A percentile compares a stretch with the other conserved stretches of the same genome.
Evolutionary conservation across 2,113 vertebrate genomes (phyloP).

Genomic region (Thermophis baileyi): DNA sequence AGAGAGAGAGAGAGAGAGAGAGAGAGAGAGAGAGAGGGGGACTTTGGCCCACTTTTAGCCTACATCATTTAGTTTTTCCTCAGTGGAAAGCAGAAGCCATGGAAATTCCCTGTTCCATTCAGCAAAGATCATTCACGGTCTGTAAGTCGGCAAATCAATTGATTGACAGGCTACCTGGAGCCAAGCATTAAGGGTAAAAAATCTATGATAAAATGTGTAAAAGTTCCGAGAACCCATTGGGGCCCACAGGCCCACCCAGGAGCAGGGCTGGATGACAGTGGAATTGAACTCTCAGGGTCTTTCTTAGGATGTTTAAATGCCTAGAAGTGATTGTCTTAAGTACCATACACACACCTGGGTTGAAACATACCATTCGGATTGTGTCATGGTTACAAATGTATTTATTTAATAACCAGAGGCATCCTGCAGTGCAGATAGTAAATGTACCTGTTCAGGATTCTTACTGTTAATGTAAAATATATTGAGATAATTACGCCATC

Average conservation of each 20-base stretch:
- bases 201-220: background rate
- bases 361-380: background rate
- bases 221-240: background rate
- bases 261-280: too few species aligned
- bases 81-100: background rate
- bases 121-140: background rate
- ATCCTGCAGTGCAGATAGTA: background rate
- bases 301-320: background rate
- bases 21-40: background rate
- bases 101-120: background rate
- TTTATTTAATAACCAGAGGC: background rate
- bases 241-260: background rate
- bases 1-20: too few species aligned
- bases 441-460: background rate
- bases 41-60: background rate
- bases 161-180: background rate
- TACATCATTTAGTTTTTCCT: background rate
- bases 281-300: background rate
- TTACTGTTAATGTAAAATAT: constrained; percentile 5
- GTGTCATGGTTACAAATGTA: background rate
- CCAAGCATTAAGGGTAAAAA: background rate
- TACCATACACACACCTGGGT: background rate
- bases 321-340: background rate
- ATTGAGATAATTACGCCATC: constrained; percentile 1
- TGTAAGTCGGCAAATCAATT: background rate